phyloP scores from a whole-genome alignment of 2,113 vertebrate species.

The Camelus bactrianus region DNA sequence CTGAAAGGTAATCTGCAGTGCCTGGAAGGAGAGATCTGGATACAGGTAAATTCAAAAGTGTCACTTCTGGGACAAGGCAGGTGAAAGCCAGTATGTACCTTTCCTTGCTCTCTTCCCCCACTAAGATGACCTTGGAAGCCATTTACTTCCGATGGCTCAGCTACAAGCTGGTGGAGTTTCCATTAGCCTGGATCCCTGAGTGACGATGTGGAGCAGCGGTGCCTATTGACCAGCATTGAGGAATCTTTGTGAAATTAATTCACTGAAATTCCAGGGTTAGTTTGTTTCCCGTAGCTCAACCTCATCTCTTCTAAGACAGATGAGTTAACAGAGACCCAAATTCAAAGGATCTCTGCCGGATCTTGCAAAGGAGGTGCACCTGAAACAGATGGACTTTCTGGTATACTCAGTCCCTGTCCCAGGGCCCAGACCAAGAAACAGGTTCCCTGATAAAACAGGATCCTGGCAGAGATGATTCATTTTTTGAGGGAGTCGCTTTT shows the following conservation, averaged over 20 bases:
- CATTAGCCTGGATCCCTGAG: neutral
- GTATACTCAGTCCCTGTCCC: too few relatives aligned
- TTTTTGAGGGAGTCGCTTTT: neutral
- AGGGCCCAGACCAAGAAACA: neutral
- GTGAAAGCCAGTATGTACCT: neutral
- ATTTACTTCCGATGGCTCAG: neutral
- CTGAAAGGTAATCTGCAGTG: neutral
- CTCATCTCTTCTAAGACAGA: neutral
- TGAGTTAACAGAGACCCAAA: neutral
- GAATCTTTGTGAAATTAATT: neutral
- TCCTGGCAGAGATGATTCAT: neutral
- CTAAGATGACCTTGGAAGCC: neutral
- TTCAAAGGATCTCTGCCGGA: neutral
- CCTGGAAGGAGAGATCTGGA: neutral
- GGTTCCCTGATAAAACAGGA: neutral
- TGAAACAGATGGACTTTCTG: neutral
- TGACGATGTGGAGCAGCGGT: neutral
- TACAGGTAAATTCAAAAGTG: neutral
- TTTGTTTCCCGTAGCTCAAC: neutral
- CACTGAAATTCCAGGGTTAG: neutral
- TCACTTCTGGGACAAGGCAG: neutral
- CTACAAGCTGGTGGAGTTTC: neutral
- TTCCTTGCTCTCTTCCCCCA: neutral
- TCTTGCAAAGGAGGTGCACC: neutral
- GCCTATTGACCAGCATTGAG: too few relatives aligned